These are phyloP conservation scores for Drosophila varians DNA, from an alignment of 1,140 invertebrate species.

Conservation along the genomic window DNA sequence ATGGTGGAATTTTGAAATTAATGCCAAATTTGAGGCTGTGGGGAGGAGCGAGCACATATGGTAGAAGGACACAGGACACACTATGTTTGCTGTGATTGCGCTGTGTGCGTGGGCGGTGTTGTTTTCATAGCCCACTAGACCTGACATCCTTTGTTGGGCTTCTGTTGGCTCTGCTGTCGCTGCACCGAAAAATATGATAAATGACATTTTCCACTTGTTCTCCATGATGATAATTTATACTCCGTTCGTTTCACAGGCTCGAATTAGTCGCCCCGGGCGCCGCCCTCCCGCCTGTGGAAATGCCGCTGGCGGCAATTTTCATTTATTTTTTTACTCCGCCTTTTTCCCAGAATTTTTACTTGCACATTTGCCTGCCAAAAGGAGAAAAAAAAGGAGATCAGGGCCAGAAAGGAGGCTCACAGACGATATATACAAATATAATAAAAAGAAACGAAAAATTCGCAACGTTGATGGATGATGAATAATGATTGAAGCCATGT, in stretches of 20 bases:
- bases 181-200: conserved; percentile 79
- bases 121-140: conserved; percentile 22
- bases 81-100: conserved; percentile 17
- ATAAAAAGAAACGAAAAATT: conserved; percentile 51
- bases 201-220: conserved; percentile 82
- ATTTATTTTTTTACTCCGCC: conserved; percentile 55
- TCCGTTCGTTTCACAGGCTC: conserved; percentile 62
- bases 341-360: conserved; percentile 57
- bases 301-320: conserved; percentile 66
- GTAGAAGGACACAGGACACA: neutral
- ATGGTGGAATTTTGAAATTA: neutral
- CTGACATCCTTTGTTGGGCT: conserved; percentile 14
- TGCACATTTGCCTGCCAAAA: conserved; percentile 74
- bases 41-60: conserved; percentile 9
- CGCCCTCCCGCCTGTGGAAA: conserved; percentile 40
- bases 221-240: conserved; percentile 82
- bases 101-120: conserved; percentile 5
- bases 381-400: conserved; percentile 11
- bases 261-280: conserved; percentile 58
- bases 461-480: conserved; percentile 80
- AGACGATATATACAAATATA: conserved; percentile 49
- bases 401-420: neutral
- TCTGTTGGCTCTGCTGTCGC: conserved; percentile 40
- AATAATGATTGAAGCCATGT: conserved; percentile 81
- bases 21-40: neutral